phyloP scores from a whole-genome alignment of 2,888 invertebrate species.

The Drosophila fulvimacula region DNA sequence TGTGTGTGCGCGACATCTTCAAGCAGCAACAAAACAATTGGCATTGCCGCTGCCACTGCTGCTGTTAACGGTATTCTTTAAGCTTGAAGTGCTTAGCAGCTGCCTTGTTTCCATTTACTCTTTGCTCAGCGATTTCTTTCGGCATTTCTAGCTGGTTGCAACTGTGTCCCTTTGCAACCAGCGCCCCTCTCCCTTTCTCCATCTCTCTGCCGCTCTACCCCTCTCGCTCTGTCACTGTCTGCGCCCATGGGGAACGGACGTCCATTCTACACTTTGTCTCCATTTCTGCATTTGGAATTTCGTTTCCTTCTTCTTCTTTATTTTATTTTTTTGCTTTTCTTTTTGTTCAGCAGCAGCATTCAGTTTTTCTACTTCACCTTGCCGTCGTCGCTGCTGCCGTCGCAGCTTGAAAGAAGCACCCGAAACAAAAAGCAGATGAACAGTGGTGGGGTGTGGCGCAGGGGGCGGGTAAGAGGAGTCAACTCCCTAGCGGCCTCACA shows the following conservation, averaged over 20 bases:
- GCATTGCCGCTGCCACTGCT: conserved; percentile 6
- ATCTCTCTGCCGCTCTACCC: neutral
- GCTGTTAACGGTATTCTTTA: conserved; percentile 40
- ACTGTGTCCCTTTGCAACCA: conserved; percentile 19
- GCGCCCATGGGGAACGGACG: conserved; percentile 17
- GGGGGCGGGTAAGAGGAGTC: neutral
- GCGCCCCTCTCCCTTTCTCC: neutral
- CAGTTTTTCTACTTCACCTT: conserved; percentile 51
- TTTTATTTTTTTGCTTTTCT: neutral
- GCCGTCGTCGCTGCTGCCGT: conserved; percentile 2
- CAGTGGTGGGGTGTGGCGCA: neutral
- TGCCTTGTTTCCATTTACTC: conserved; percentile 27
- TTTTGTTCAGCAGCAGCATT: conserved; percentile 34
- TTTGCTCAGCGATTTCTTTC: conserved; percentile 12
- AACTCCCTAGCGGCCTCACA: conserved; percentile 25
- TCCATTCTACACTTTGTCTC: conserved; percentile 30
- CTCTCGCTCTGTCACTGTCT: neutral
- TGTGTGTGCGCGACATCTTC: conserved; percentile 48
- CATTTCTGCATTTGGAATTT: conserved; percentile 56
- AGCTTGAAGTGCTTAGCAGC: conserved; percentile 48
- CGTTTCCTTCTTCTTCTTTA: conserved; percentile 24
- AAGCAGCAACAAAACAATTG: conserved; percentile 40
- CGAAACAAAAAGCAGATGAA: conserved; percentile 18
- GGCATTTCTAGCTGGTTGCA: conserved; percentile 27
- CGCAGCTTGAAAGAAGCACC: conserved; percentile 10